Base-by-base conservation (phyloP, 2,113 vertebrate species). In the Zosterops hypoxanthus region DNA sequence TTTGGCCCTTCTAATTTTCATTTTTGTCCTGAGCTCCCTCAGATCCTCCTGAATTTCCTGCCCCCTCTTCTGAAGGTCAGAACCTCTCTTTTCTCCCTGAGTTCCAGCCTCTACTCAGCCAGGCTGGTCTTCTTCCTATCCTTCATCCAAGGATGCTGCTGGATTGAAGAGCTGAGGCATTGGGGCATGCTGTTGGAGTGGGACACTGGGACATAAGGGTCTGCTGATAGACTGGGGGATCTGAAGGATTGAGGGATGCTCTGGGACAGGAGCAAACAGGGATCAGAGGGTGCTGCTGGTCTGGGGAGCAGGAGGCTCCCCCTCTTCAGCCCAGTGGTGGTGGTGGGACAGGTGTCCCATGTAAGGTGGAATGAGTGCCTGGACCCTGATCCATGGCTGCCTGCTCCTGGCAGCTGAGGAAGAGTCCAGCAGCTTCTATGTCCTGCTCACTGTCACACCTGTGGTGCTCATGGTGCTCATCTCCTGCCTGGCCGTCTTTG, bases 381-480 rank as follows among this genome's bases (percentile, higher is more conserved):
- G 0, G 34, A 16, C n/a, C 34, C 46, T 31, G 56, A 23, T 13
- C n/a, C 78, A 53, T 0, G 7, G 34, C 25, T 4, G 0, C 31
- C 52, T 83, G 47, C 71, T 49, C 66, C 79, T 3, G 5, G 75
- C 95, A 98, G 98, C 96, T 0, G 98, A 98, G 85, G 97, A 98
- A 41, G 97, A 98, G 11, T 91, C 97, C 0, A 81, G 98, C 21
- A 96, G 97, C n/a, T 90, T 98, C 85, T 96, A 96, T 0, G 11
- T 98, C 53, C 96, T 98, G 31, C 95, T 98, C 79, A 97, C 97
- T 0, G 95, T 97, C 87, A 97, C 97, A 2, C 98, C 98, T 0
- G 97, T 98, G 57, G 95, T 96, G 11, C 95, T 98, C 72, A 97
- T 98, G 97, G 90, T 97, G 75, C 87, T 98, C 73, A 86, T 98